phyloP scores from a whole-genome alignment of 2,113 vertebrate genomes.

The Spea multiplicata region DNA sequence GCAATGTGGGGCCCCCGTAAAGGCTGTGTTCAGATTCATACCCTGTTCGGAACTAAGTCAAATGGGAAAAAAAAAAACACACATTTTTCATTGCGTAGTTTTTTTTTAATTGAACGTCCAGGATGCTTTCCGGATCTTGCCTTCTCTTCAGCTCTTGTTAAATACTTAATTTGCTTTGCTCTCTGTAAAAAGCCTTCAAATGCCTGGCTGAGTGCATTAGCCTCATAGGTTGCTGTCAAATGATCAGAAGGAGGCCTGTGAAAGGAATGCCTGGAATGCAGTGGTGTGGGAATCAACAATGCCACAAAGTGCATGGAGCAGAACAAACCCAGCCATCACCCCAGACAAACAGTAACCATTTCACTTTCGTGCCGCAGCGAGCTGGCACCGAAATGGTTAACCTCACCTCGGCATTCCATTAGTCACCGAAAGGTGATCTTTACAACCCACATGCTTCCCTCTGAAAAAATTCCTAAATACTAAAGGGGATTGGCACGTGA shows the following conservation, averaged over 20 bases:
- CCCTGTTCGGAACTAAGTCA: conserved; percentile 71
- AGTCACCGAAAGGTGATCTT: conserved; percentile 55
- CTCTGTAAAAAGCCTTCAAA: conserved; percentile 62
- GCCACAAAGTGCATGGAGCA: conserved; percentile 75
- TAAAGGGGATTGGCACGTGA: conserved; percentile 53
- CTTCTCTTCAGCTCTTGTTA: background rate
- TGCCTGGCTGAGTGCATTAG: conserved; percentile 83
- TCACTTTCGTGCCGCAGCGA: conserved; percentile 46
- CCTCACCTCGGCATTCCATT: conserved; percentile 60
- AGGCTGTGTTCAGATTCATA: conserved; percentile 74
- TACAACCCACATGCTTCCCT: conserved; percentile 54
- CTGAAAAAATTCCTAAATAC: conserved; percentile 46
- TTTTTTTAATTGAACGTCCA: background rate
- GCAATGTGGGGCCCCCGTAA: conserved; percentile 73
- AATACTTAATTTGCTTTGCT: conserved; percentile 57
- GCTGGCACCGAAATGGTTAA: conserved; percentile 60
- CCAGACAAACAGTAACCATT: conserved; percentile 29
- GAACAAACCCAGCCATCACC: conserved; percentile 77
- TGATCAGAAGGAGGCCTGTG: conserved; percentile 86
- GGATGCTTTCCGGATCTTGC: background rate
- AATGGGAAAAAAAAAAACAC: background rate
- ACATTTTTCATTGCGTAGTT: background rate
- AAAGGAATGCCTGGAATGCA: conserved; percentile 92
- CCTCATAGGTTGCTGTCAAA: conserved; percentile 87
- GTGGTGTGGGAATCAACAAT: conserved; percentile 90